phyloP scores from a whole-genome alignment of 2,113 vertebrate genomes.

The chimpanzee (Pan troglodytes) region NHGRI_mPanTro3-v2.1_pri NC_072411.2:34538001-34538500 shows the following conservation, averaged over 20 bases:
- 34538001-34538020: neutral
- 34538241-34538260: neutral
- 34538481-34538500: neutral
- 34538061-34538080: neutral
- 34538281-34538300: neutral
- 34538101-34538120: neutral
- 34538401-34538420: neutral
- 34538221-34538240: neutral
- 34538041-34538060: constrained; percentile 2
- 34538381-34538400: neutral
- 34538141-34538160: neutral
- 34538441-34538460: neutral
- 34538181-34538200: neutral
- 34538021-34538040: neutral
- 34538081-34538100: neutral
- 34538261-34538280: neutral
- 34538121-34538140: neutral
- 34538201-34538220: neutral
- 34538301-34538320: neutral
- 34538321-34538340: neutral
- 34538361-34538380: neutral
- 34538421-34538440: neutral
- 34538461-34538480: neutral
- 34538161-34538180: neutral
- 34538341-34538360: neutral